Percentiles rank a stretch among this genome's conserved stretches.
These are phyloP conservation scores for Epinotia brunnichana DNA, from an alignment of 2,888 invertebrate genomes.

Conservation along the genomic window DNA sequence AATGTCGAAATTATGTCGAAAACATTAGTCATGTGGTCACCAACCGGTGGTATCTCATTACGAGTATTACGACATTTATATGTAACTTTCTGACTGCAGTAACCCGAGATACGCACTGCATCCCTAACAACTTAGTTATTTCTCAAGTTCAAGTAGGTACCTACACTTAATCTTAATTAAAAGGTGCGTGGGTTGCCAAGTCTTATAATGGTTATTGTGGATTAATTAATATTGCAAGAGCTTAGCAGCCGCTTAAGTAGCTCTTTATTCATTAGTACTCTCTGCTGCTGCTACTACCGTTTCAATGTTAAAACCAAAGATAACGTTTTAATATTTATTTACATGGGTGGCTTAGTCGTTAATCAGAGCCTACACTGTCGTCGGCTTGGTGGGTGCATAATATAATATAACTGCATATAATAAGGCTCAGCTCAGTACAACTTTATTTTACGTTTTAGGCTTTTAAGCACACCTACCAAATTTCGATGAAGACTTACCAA, in stretches of 20 bases:
- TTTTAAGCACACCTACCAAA: background rate
- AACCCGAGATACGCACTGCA: constrained; percentile 14
- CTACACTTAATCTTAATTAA: constrained; percentile 33
- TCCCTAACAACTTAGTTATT: constrained; percentile 26
- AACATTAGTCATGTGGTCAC: too few species aligned
- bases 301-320: constrained; percentile 18
- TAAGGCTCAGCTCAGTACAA: background rate
- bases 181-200: constrained; percentile 32
- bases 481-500: too few species aligned
- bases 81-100: background rate
- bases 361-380: background rate
- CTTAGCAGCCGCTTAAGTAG: constrained; percentile 25
- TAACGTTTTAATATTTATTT: too few species aligned
- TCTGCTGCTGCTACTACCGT: constrained; percentile 17
- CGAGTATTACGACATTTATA: background rate
- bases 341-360: background rate
- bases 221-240: constrained; percentile 38
- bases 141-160: constrained; percentile 16
- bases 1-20: too few species aligned
- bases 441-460: background rate
- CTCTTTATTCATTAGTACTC: constrained; percentile 31
- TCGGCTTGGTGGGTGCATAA: too few species aligned
- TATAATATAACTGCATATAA: too few species aligned
- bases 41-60: too few species aligned
- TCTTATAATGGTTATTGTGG: constrained; percentile 20